Evolutionary conservation across 2,797 vertebrate species (phyloP), one percentile per base, ranked within the genome.

Genomic region (Phrynocephalus guinanensis): DNA sequence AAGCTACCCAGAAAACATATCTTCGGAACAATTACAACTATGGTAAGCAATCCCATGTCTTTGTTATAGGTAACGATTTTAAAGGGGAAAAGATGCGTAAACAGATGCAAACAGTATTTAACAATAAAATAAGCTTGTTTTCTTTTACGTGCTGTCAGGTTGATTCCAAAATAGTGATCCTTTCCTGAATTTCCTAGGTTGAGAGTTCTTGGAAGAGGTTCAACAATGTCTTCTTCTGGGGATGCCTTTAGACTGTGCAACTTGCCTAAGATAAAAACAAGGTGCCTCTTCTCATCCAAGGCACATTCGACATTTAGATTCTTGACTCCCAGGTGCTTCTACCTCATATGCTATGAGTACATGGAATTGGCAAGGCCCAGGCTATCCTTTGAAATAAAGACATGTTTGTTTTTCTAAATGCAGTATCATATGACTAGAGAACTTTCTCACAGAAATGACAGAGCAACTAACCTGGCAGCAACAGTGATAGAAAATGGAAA

Each of bases 21-120:
- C 84, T 96, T 86, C 98, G 95, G 94, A 99, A 99, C 95, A 99
- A 99, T 95, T 99, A 99, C 79, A 99, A 99, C 96, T 99, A 99
- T 0, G 99, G 99, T 99, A 94, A 98, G 98, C 92, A 63, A 63
- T 63, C 13, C 5, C 60, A 6, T 83, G 85, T 83, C 76, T 89
- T 83, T 28, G 0, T 30, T 75, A 28, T 28, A 44, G 63, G 72
- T 77, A 88, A 86, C 76, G 83, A 0, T 7, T 76, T 84, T 77
- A 50, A 77, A 52, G 83, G 44, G 82, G 33, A 48, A 48, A 38
- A 78, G 52, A 56, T 56, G 52, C 52, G 13, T 56, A 56, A 56
- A 56, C 13, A 56, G 52, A 56, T 9, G 52, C 52, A 56, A 56
- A 56, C 52, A 8, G 13, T 56, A 56, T 56, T 56, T 56, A 11